Percentiles rank a stretch among this genome's conserved stretches.
phyloP scores from a whole-genome alignment of 2,888 invertebrate species.

The Empis stercorea region DNA sequence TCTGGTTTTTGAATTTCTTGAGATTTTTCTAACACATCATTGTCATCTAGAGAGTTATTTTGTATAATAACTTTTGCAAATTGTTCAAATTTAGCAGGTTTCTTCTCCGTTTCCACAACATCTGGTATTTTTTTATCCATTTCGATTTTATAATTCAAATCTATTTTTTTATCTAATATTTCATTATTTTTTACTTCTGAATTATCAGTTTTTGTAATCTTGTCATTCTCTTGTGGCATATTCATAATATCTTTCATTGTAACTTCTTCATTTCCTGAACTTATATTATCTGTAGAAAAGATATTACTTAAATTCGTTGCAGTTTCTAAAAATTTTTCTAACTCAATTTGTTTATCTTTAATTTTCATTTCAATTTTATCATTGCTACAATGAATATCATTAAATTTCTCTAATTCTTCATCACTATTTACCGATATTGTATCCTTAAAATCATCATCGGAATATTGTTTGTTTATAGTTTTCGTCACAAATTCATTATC shows the following conservation, averaged over 20 bases:
- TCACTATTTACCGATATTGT: constrained; percentile 12
- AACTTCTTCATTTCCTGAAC: background rate
- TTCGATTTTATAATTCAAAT: background rate
- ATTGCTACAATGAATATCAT: constrained; percentile 1
- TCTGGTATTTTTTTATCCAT: constrained; percentile 20
- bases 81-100: background rate
- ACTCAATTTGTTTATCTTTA: too few species aligned
- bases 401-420: constrained; percentile 6
- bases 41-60: constrained; percentile 21
- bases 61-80: constrained; percentile 13
- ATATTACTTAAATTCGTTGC: background rate
- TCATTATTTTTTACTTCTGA: background rate
- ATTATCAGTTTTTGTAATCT: background rate
- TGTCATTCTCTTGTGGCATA: background rate
- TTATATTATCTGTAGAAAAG: too few species aligned
- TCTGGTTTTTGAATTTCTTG: background rate
- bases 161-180: background rate
- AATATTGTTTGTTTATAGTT: constrained; percentile 14
- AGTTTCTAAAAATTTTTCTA: background rate
- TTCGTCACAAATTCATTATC: constrained; percentile 6
- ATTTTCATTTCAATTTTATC: background rate
- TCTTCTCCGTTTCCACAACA: background rate
- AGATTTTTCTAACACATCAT: background rate
- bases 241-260: background rate
- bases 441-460: constrained; percentile 32